phyloP scores from a whole-genome alignment of 2,113 vertebrate genomes.

The Nyctereutes procyonoides region DNA sequence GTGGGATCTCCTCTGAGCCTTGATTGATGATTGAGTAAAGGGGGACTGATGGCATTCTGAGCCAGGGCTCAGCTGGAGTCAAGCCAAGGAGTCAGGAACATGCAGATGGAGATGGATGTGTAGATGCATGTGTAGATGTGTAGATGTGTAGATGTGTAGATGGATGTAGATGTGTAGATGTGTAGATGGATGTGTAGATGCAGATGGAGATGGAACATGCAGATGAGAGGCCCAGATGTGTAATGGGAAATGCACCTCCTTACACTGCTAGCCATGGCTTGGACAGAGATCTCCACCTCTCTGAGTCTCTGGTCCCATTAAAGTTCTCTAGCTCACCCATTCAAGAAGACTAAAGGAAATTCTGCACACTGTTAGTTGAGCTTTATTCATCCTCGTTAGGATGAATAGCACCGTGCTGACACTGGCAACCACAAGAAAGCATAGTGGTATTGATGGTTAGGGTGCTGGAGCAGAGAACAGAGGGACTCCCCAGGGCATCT shows the following conservation, averaged over 20 bases:
- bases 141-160: no score
- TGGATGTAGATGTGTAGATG: no score
- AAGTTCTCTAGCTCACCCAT: not conserved
- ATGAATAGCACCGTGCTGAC: not conserved
- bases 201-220: no score
- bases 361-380: not conserved
- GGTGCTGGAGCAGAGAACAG: not conserved
- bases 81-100: not conserved
- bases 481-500: not conserved
- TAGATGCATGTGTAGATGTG: no score
- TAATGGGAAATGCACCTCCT: not conserved
- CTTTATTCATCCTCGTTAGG: not conserved
- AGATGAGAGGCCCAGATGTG: accelerated
- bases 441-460: not conserved
- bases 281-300: not conserved
- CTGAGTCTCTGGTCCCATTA: not conserved
- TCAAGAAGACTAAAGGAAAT: not conserved
- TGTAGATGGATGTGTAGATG: no score
- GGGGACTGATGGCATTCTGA: not conserved
- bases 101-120: no score
- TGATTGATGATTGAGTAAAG: not conserved
- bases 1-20: not conserved
- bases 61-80: not conserved
- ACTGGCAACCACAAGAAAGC: not conserved
- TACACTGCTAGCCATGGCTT: not conserved